Conservation (phyloP, 1,140 invertebrate species). For the Phymastichus coffea region DNA sequence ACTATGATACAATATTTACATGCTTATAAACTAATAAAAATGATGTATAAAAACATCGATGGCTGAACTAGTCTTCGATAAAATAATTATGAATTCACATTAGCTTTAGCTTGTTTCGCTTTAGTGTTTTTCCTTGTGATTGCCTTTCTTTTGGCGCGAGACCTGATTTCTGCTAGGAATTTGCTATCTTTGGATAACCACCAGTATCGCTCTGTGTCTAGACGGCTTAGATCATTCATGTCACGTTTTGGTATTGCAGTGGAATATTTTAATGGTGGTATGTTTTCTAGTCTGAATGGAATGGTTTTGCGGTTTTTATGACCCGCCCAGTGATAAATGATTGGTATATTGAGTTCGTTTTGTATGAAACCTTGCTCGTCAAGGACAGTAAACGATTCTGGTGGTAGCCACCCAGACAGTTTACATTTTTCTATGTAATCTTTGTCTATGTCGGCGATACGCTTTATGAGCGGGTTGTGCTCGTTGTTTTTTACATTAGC, state of each 20-base stretch:
- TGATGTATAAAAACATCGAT: too few relatives aligned
- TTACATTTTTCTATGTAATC: constrained; percentile 1
- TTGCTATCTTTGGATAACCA: background rate
- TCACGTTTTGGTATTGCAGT: background rate
- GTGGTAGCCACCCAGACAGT: constrained; percentile 8
- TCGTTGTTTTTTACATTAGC: background rate
- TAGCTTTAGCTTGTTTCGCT: too few relatives aligned
- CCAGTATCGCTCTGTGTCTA: background rate
- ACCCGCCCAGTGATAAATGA: constrained; percentile 27
- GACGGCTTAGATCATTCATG: background rate
- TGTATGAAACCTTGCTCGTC: constrained; percentile 22
- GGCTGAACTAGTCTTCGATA: too few relatives aligned
- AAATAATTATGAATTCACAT: too few relatives aligned
- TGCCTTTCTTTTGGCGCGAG: background rate
- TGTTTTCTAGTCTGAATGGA: too few relatives aligned
- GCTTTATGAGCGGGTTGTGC: constrained; percentile 2
- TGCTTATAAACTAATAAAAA: too few relatives aligned
- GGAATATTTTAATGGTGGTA: background rate
- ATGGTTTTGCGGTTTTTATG: constrained; percentile 18
- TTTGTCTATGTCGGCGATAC: background rate
- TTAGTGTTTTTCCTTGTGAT: too few relatives aligned
- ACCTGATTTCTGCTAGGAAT: background rate
- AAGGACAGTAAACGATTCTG: constrained; percentile 21
- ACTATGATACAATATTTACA: too few relatives aligned
- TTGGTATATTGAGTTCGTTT: constrained; percentile 22